Conservation (phyloP, 2,797 vertebrate species). For the Periophthalmus magnuspinnatus region DNA sequence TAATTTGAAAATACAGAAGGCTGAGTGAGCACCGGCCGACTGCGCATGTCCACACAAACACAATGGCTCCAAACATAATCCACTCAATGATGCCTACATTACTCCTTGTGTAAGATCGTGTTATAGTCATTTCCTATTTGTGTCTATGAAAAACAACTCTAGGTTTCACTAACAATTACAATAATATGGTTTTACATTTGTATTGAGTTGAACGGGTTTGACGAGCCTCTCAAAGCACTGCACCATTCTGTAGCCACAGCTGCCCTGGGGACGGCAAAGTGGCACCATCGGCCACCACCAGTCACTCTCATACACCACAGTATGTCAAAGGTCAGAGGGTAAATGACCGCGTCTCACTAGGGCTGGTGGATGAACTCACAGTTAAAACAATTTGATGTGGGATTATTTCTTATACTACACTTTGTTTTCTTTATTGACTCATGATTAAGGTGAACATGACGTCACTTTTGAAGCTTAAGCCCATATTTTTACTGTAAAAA, state of each 20-base stretch:
- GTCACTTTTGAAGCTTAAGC: background rate
- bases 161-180: background rate
- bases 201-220: background rate
- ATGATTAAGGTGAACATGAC: no score
- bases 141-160: background rate
- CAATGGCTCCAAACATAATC: conserved; percentile 18
- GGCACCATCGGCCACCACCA: background rate
- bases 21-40: conserved; percentile 9
- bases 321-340: background rate
- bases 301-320: background rate
- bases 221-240: background rate
- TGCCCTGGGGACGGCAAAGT: no score
- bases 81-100: conserved; percentile 1
- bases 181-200: background rate
- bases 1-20: conserved; percentile 60
- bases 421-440: background rate
- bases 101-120: conserved; percentile 3
- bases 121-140: background rate
- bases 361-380: background rate
- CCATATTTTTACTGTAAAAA: background rate
- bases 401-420: no score
- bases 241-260: background rate
- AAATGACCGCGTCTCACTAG: background rate
- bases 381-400: no score
- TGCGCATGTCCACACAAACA: conserved; percentile 5